A percentile compares a stretch with the other conserved stretches of the same genome.
phyloP scores from a whole-genome alignment of 53 echinoderm and acorn worm species.

The Temnopleurus reevesii region DNA sequence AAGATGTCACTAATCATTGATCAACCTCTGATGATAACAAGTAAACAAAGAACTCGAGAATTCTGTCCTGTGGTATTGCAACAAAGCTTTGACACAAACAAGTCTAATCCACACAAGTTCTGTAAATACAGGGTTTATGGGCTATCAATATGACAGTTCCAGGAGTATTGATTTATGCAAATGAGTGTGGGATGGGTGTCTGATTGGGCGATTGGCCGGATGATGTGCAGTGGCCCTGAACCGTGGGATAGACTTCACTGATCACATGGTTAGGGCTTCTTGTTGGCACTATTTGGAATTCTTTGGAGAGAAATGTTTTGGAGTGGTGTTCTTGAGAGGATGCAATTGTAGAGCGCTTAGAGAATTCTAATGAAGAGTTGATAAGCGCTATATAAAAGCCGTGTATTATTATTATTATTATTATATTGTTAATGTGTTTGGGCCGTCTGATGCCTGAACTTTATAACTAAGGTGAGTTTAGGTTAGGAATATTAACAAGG shows the following conservation, averaged over 20 bases:
- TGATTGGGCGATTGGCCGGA: constrained; percentile 18
- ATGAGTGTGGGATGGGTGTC: not conserved
- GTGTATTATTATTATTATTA: too few species aligned
- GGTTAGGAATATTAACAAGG: not conserved
- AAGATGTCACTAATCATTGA: not conserved
- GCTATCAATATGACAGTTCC: not conserved
- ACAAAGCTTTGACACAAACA: constrained; percentile 25
- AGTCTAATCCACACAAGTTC: not conserved
- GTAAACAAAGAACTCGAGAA: not conserved
- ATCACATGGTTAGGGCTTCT: not conserved
- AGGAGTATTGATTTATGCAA: constrained; percentile 39
- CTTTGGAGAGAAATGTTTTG: not conserved
- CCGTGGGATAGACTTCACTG: not conserved
- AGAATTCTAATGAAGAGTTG: too few species aligned
- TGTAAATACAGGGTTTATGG: not conserved
- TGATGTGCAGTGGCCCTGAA: not conserved
- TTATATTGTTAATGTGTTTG: too few species aligned
- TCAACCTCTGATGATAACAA: not conserved
- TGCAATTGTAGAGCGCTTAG: too few species aligned
- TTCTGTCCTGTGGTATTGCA: constrained; percentile 33
- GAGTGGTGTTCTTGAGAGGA: constrained; percentile 10
- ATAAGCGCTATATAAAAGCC: too few species aligned
- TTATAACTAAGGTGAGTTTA: not conserved
- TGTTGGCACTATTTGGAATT: not conserved
- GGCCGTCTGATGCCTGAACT: too few species aligned